A percentile compares a stretch with the other conserved stretches of the same genome.
Conservation (phyloP, 2,113 vertebrate genomes). For the Channa maculata region DNA sequence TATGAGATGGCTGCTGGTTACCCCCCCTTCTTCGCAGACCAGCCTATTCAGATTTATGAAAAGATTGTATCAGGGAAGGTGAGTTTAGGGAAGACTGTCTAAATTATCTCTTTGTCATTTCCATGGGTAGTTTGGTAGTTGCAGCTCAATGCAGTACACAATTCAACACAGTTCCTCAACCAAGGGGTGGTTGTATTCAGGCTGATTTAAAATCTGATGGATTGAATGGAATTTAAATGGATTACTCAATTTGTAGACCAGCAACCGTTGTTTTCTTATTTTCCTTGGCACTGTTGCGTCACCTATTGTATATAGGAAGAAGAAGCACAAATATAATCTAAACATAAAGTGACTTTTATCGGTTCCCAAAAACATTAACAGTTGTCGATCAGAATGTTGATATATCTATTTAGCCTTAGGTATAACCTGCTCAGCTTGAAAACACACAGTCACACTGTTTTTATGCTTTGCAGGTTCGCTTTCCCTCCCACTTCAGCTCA, state of each 20-base stretch:
- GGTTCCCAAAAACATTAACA: too few relatives aligned
- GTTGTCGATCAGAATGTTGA: background rate
- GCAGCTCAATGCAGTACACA: background rate
- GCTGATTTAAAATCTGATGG: too few relatives aligned
- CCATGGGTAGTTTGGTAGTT: background rate
- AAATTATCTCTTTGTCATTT: background rate
- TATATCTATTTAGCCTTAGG: background rate
- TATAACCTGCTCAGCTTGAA: background rate
- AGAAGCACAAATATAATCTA: background rate
- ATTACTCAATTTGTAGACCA: too few relatives aligned
- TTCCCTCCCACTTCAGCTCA: conserved; percentile 95
- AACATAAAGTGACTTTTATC: too few relatives aligned
- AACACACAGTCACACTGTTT: background rate
- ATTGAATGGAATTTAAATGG: too few relatives aligned
- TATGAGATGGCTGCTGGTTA: conserved; percentile 97
- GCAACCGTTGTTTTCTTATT: too few relatives aligned
- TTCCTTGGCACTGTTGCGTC: background rate
- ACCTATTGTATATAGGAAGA: too few relatives aligned
- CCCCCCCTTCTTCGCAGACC: conserved; percentile 94
- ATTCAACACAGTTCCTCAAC: too few relatives aligned
- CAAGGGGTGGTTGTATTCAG: too few relatives aligned
- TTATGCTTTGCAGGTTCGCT: conserved; percentile 84
- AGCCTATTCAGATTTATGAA: conserved; percentile 97
- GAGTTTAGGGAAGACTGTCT: conserved; percentile 44
- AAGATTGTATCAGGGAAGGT: conserved; percentile 97